Percentiles rank a stretch among this genome's conserved stretches.
phyloP scores from a whole-genome alignment of 2,113 vertebrate species.

The Microcebus tavaratra region DNA sequence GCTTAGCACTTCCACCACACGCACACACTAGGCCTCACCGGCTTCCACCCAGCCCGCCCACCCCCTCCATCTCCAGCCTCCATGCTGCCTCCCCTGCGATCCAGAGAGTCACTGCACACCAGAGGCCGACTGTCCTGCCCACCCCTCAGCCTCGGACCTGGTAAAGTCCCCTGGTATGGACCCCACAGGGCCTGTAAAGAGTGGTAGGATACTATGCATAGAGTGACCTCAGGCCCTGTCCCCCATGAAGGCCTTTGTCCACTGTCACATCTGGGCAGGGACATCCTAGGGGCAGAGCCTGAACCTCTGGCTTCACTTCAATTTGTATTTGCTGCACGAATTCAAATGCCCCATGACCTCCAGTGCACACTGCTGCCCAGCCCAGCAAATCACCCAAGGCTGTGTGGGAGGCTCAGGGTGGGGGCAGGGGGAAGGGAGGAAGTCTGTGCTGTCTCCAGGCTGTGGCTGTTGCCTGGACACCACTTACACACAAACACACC shows the following conservation, averaged over 20 bases:
- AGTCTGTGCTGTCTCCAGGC: not conserved
- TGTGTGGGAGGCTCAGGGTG: not conserved
- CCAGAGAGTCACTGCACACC: not conserved
- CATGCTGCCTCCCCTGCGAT: not conserved
- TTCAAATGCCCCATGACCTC: not conserved
- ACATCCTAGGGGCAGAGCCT: not conserved
- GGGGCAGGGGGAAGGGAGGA: not conserved
- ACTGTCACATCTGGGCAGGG: not conserved
- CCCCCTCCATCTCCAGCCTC: not conserved
- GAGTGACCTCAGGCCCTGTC: not conserved
- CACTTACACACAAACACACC: conserved; percentile 33
- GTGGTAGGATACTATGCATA: not conserved
- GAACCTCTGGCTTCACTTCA: not conserved
- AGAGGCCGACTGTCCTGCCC: not conserved
- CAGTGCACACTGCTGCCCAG: not conserved
- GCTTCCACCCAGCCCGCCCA: not conserved
- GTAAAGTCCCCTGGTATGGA: not conserved
- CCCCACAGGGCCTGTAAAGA: not conserved
- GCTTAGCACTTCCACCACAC: not conserved
- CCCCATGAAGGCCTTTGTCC: not conserved
- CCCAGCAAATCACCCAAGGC: not conserved
- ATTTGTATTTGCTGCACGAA: not conserved
- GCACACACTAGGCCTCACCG: not conserved
- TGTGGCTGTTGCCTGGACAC: conserved; percentile 50
- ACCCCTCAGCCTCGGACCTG: not conserved